Conservation (phyloP, 2,113 vertebrate genomes). For the Ivindomyrus marchei region DNA sequence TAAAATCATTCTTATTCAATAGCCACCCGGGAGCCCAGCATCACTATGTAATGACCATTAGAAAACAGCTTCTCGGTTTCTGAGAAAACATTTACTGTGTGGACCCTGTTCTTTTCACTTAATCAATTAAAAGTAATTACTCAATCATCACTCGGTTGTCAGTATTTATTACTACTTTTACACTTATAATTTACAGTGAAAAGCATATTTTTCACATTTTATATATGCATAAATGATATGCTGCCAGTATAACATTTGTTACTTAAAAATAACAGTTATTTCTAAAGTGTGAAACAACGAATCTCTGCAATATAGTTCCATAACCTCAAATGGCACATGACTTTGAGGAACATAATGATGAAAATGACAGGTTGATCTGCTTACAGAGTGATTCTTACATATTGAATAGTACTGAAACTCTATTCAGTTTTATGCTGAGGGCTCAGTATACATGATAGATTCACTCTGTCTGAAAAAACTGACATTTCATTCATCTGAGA, state of each 20-base stretch:
- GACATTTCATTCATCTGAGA: constrained; percentile 26
- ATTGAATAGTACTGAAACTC: neutral
- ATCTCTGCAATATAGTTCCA: neutral
- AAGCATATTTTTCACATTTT: neutral
- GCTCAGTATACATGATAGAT: neutral
- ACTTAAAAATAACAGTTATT: neutral
- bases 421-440: neutral
- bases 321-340: neutral
- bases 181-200: neutral
- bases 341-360: neutral
- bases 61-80: neutral
- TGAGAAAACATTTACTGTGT: neutral
- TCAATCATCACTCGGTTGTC: neutral
- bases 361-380: neutral
- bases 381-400: neutral
- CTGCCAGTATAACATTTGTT: neutral
- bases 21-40: neutral
- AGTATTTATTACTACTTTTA: neutral
- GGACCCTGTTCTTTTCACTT: neutral
- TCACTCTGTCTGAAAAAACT: constrained; percentile 9
- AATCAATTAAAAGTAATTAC: neutral
- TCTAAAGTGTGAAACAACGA: neutral
- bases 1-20: neutral
- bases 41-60: neutral
- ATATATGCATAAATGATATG: neutral